phyloP scores from a whole-genome alignment of 2,113 vertebrate species.

The Triplophysa dalaica region DNA sequence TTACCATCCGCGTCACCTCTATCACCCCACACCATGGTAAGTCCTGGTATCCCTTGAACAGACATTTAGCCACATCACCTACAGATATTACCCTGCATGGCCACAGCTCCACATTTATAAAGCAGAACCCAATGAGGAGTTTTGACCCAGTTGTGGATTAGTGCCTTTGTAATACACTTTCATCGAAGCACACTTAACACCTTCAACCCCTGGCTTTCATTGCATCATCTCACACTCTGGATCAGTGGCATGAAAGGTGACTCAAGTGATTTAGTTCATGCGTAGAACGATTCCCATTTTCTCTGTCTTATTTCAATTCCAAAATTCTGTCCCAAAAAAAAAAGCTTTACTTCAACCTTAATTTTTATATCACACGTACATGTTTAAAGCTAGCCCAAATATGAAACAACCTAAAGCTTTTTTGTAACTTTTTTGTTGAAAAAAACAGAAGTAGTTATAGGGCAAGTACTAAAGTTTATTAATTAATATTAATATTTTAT shows the following conservation, averaged over 20 bases:
- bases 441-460: too few relatives aligned
- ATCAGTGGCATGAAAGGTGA: constrained; percentile 12
- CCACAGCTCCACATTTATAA: constrained; percentile 12
- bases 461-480: too few relatives aligned
- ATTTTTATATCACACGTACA: too few relatives aligned
- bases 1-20: constrained; percentile 27
- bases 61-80: constrained; percentile 22
- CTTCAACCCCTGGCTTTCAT: neutral
- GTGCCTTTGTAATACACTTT: constrained; percentile 39
- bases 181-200: constrained; percentile 31
- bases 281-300: neutral
- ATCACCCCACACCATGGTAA: constrained; percentile 20
- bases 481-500: too few relatives aligned
- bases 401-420: too few relatives aligned
- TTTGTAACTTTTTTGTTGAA: too few relatives aligned
- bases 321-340: neutral
- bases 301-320: neutral
- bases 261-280: constrained; percentile 12
- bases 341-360: neutral
- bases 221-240: neutral
- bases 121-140: constrained; percentile 32
- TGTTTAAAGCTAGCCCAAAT: too few relatives aligned
- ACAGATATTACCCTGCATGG: constrained; percentile 24
- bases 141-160: constrained; percentile 50
- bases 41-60: constrained; percentile 1